Conservation (phyloP, 2,113 vertebrate species). For the Sorex fumeus region DNA sequence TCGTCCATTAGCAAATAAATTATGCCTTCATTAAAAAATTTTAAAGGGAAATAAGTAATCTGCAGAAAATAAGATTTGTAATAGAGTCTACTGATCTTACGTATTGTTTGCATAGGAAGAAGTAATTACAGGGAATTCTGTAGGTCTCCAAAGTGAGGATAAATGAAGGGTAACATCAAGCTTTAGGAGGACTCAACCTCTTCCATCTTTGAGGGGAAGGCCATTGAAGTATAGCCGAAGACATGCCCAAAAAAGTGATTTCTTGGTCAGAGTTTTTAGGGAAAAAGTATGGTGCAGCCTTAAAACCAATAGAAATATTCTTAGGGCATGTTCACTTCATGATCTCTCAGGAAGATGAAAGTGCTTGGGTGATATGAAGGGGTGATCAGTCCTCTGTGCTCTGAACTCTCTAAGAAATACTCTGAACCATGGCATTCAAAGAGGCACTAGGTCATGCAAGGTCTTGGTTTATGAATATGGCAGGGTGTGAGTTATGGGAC, state of each 20-base stretch:
- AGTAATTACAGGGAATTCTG: background rate
- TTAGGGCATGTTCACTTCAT: background rate
- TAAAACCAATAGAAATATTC: background rate
- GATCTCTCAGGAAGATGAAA: background rate
- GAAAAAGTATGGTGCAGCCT: background rate
- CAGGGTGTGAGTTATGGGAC: background rate
- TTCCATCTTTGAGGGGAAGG: background rate
- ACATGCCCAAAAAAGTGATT: background rate
- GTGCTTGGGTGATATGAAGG: background rate
- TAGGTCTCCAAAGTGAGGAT: background rate
- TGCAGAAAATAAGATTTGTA: background rate
- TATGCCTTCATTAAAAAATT: too few species aligned
- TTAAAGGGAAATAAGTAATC: background rate
- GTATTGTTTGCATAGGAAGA: background rate
- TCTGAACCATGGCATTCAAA: background rate
- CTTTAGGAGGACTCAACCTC: background rate
- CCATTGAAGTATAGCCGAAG: background rate
- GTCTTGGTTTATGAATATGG: background rate
- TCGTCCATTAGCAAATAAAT: too few species aligned
- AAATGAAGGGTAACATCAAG: background rate
- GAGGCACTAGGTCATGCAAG: background rate
- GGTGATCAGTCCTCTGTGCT: background rate
- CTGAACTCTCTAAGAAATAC: constrained; percentile 31
- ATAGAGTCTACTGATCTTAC: background rate
- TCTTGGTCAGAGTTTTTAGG: background rate